A percentile compares a stretch with the other conserved stretches of the same genome.
phyloP scores from a whole-genome alignment of 30 jellyfish, hydroid and myxozoan species.

The Aurelia aurita region DNA sequence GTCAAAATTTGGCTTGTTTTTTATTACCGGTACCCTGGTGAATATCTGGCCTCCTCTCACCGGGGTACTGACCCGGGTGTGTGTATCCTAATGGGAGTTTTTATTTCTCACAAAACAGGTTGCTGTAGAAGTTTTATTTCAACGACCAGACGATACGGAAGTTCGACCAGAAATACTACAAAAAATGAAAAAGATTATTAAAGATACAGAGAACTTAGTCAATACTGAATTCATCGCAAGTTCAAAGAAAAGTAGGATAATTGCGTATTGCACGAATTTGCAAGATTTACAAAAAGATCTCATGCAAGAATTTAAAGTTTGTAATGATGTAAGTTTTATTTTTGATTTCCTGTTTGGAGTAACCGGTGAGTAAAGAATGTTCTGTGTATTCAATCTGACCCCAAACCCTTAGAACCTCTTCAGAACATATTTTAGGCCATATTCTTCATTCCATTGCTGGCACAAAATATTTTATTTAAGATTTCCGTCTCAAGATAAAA shows the following conservation, averaged over 20 bases:
- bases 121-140: slow-evolving; percentile 74
- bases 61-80: too few species aligned
- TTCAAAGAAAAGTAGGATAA: slow-evolving; percentile 27
- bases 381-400: too few species aligned
- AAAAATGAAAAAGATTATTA: slow-evolving; percentile 44
- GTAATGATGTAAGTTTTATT: slow-evolving; percentile 42
- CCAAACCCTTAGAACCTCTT: too few species aligned
- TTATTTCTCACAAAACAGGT: slow-evolving; percentile 14
- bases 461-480: too few species aligned
- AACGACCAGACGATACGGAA: slow-evolving; percentile 71
- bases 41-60: too few species aligned
- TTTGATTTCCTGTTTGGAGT: neutral
- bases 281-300: slow-evolving; percentile 53
- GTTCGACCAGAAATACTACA: slow-evolving; percentile 63
- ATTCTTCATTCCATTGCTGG: too few species aligned
- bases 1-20: too few species aligned
- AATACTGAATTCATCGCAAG: slow-evolving; percentile 62
- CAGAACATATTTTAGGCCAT: too few species aligned
- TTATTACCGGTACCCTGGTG: too few species aligned
- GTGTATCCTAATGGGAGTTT: too few species aligned
- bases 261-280: slow-evolving; percentile 56
- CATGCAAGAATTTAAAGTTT: slow-evolving; percentile 25
- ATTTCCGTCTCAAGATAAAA: too few species aligned
- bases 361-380: too few species aligned
- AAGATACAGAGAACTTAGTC: slow-evolving; percentile 71